A percentile compares a stretch with the other conserved stretches of the same genome.
Conservation (phyloP, 1,140 invertebrate species). For the Bombus pascuorum region DNA sequence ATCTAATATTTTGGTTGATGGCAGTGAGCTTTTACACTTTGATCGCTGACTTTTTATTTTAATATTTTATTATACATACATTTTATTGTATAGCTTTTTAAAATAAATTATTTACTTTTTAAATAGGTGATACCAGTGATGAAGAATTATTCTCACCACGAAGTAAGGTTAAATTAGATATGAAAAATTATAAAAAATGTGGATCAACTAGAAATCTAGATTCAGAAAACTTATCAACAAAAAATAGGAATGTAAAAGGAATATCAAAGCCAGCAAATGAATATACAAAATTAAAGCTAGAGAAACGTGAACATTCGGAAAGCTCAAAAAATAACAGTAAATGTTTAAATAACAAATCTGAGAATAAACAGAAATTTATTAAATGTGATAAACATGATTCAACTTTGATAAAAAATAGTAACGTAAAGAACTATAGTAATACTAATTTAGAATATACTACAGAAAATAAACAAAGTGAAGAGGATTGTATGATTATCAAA, state of each 20-base stretch:
- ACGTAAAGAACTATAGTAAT: neutral
- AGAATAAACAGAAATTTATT: neutral
- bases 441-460: neutral
- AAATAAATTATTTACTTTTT: slow-evolving; percentile 31
- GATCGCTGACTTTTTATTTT: slow-evolving; percentile 76
- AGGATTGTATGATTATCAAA: slow-evolving; percentile 37
- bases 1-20: slow-evolving; percentile 72
- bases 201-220: neutral
- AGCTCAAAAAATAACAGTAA: slow-evolving; percentile 22
- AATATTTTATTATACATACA: neutral
- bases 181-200: slow-evolving; percentile 37
- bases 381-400: neutral
- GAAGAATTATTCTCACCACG: slow-evolving; percentile 62
- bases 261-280: neutral
- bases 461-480: neutral
- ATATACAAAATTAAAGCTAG: neutral
- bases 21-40: slow-evolving; percentile 80
- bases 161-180: slow-evolving; percentile 33
- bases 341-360: neutral
- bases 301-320: slow-evolving; percentile 3
- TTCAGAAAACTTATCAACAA: neutral
- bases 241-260: neutral
- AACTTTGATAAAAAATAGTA: neutral
- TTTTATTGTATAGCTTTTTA: slow-evolving; percentile 4
- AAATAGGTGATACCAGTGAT: slow-evolving; percentile 46